phyloP scores from a whole-genome alignment of 2,888 invertebrate species.

The Callimorpha dominula region DNA sequence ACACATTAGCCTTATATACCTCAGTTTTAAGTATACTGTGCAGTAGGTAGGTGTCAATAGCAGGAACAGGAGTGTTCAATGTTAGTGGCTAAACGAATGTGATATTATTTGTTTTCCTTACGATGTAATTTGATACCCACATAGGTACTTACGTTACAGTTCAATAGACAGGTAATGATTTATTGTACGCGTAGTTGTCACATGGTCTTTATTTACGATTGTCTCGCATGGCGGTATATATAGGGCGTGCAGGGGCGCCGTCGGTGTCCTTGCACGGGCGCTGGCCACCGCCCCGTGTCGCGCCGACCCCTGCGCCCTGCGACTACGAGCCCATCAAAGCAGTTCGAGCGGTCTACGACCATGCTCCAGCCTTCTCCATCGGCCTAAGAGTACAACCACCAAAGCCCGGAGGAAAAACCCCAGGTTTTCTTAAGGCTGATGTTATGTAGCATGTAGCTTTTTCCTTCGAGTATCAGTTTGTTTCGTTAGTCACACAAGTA shows the following conservation, averaged over 20 bases:
- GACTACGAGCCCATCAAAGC: constrained; percentile 94
- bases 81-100: background rate
- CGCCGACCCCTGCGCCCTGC: constrained; percentile 95
- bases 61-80: background rate
- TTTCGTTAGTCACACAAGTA: background rate
- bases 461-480: constrained; percentile 12
- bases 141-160: constrained; percentile 3
- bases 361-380: constrained; percentile 88
- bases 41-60: background rate
- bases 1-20: background rate
- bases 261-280: constrained; percentile 93
- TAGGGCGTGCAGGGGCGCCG: constrained; percentile 90
- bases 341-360: constrained; percentile 82
- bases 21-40: background rate
- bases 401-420: constrained; percentile 78
- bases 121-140: background rate
- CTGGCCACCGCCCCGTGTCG: constrained; percentile 89
- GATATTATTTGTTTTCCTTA: background rate
- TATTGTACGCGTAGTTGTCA: constrained; percentile 18
- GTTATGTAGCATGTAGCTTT: constrained; percentile 37
- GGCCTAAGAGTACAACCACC: constrained; percentile 85
- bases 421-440: constrained; percentile 76
- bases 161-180: constrained; percentile 18
- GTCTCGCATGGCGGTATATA: constrained; percentile 40
- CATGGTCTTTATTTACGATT: constrained; percentile 29